phyloP scores from a whole-genome alignment of 2,888 invertebrate genomes.

The Balanococcus diminutus region DNA sequence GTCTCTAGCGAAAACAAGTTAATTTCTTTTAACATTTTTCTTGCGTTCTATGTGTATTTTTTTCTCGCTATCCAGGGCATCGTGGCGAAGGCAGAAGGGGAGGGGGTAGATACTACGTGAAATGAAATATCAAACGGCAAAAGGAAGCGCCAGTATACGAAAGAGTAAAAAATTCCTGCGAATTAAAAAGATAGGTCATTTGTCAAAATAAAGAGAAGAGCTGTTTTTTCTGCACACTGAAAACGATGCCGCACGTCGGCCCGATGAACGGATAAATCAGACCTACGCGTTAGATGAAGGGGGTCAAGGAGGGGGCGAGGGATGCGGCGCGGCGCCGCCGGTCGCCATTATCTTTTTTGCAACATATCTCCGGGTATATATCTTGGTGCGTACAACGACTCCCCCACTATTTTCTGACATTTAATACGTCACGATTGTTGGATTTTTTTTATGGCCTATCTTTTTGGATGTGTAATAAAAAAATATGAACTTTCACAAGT shows the following conservation, averaged over 20 bases:
- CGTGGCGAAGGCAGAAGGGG: not conserved
- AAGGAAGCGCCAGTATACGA: not conserved
- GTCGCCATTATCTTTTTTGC: conserved; percentile 50
- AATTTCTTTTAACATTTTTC: conserved; percentile 51
- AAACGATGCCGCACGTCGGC: not conserved
- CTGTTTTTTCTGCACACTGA: conserved; percentile 7
- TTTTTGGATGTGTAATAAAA: conserved; percentile 40
- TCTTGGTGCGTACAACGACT: not conserved
- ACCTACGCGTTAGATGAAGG: not conserved
- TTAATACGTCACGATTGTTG: conserved; percentile 40
- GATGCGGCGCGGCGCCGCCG: conserved; percentile 47
- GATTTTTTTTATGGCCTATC: conserved; percentile 40
- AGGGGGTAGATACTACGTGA: not conserved
- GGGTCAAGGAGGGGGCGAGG: not conserved
- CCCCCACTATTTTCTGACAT: conserved; percentile 46
- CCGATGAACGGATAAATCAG: conserved; percentile 46
- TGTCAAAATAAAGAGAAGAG: conserved; percentile 48
- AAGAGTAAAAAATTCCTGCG: conserved; percentile 39
- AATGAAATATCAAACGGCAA: conserved; percentile 8
- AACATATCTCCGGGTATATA: conserved; percentile 3
- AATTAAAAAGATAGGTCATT: conserved; percentile 55
- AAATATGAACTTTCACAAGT: conserved; percentile 38
- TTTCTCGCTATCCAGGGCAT: not conserved
- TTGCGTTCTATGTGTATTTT: not conserved
- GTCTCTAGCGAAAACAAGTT: conserved; percentile 51